Evolutionary conservation across 2,113 vertebrate species (phyloP), one percentile per base, ranked within the genome.

Genomic region (Pterophyllum scalare): DNA sequence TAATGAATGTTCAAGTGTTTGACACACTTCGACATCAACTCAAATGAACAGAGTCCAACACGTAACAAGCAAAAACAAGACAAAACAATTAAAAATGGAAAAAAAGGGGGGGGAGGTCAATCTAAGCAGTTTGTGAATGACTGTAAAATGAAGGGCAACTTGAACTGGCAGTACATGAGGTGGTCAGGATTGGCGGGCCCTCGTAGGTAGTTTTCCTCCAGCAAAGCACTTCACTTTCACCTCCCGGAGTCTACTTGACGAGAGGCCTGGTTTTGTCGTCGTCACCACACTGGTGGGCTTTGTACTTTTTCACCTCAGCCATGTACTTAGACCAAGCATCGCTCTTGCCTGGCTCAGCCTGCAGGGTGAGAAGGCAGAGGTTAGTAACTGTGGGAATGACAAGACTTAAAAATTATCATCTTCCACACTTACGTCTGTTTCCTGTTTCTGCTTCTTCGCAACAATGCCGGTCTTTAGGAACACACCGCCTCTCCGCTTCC

Each of bases 221-320:
- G 19, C 67, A 72, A 57, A 77, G 74, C 75, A 57, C 17, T 40
- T 62, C 81, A 10, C 14, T 35, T 76, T 33, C 8, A 17, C 77
- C 79, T 26, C 7, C 12, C 1, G 86, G 77, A 72, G 62, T 88
- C 93, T 97, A 99, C 96, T 99, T 99, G 90, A 99, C 98, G 93
- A 99, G 95, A 80, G 98, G 98, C 59, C 97, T 95, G 88, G 97
- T 99, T 94, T 99, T 99, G 94, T 99, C 98, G 35, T 99, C 98
- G 4, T 99, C 98, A 0, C 98, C 96, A 88, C 98, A 99, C 96
- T 98, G 97, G 82, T 98, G 98, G 65, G 97, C 97, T 96, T 98
- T 99, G 94, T 98, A 99, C 92, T 98, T 98, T 96, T 99, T 98
- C 95, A 99, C 98, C 92, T 99, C 98, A 8, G 97, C 98, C 98